phyloP scores from a whole-genome alignment of 1,140 invertebrate genomes.

The Trichomalopsis sarcophagae region DNA sequence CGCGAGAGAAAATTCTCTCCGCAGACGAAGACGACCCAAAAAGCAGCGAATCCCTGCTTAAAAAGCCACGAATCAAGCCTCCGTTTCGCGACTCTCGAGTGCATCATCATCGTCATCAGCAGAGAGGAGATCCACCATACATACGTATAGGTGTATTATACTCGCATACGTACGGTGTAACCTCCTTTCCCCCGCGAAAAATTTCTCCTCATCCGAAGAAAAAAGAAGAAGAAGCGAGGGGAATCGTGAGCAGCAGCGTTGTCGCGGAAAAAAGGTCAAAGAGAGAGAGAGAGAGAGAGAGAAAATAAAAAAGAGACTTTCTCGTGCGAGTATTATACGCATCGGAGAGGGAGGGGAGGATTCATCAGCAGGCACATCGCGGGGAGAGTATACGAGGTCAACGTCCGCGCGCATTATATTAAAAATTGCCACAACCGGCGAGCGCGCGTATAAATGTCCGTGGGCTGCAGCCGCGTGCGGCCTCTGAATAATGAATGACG shows the following conservation, averaged over 20 bases:
- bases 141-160: neutral
- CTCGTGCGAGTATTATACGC: neutral
- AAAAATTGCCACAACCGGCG: neutral
- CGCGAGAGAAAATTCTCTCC: no score
- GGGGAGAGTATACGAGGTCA: neutral
- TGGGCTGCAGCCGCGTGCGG: neutral
- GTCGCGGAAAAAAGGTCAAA: neutral
- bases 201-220: conserved; percentile 11
- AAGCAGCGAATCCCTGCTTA: neutral
- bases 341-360: no score
- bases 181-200: conserved; percentile 27
- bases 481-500: conserved; percentile 40
- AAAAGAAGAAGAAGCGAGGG: neutral
- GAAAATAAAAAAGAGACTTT: neutral
- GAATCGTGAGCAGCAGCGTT: neutral
- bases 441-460: neutral
- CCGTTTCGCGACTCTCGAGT: neutral
- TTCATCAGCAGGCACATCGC: neutral
- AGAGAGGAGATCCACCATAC: neutral
- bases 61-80: conserved; percentile 27
- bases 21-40: no score
- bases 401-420: conserved; percentile 13
- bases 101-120: neutral
- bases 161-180: neutral
- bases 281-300: neutral